phyloP scores from a whole-genome alignment of 1,140 invertebrate genomes.

The Calephelis virginiensis region DNA sequence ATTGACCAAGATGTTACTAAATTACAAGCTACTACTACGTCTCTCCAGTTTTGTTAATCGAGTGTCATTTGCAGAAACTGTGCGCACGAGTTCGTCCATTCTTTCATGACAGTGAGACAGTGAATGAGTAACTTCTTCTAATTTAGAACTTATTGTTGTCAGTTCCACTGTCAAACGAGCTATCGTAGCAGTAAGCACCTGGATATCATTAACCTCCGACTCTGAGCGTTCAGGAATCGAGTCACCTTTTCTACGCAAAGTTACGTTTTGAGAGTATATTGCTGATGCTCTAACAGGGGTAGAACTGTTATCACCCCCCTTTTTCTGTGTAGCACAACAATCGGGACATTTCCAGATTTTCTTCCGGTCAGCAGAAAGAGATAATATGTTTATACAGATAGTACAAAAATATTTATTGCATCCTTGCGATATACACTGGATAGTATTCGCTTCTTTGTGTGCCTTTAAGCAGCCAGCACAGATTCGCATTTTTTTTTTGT shows the following conservation, averaged over 20 bases:
- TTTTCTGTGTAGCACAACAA: slow-evolving; percentile 21
- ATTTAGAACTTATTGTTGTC: background rate
- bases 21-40: no score
- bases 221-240: background rate
- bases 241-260: slow-evolving; percentile 20
- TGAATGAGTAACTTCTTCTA: background rate
- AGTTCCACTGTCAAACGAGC: background rate
- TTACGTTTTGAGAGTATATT: slow-evolving; percentile 12
- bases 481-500: no score
- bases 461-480: no score
- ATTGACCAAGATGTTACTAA: no score
- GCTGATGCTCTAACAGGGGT: slow-evolving; percentile 11
- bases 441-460: no score
- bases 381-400: slow-evolving; percentile 15
- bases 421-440: no score
- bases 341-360: slow-evolving; percentile 20
- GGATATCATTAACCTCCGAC: background rate
- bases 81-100: slow-evolving; percentile 1
- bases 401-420: slow-evolving; percentile 18
- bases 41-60: background rate
- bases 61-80: slow-evolving; percentile 1
- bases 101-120: background rate
- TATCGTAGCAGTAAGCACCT: background rate
- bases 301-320: slow-evolving; percentile 24
- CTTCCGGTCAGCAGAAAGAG: slow-evolving; percentile 8